Base-by-base conservation (phyloP, 2,113 vertebrate genomes). In the Mustela nigripes region DNA sequence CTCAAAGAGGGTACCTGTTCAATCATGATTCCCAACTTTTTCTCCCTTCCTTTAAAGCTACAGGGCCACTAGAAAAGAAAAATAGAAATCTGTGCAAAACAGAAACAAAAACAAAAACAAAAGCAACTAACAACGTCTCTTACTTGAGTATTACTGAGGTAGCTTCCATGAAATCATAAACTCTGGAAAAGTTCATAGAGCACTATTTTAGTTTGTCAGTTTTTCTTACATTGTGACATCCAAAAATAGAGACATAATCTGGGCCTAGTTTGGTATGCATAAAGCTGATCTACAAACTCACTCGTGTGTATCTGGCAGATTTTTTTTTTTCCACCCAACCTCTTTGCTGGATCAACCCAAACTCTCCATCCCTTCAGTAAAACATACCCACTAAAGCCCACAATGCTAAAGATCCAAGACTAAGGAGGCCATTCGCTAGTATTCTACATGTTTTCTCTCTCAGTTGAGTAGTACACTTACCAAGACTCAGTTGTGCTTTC, bases 231-330 rank as follows among this genome's bases (percentile, higher is more conserved):
- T 84, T 56, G 19, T 80, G 31, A 73, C 31, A 65, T 28, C 14
- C 22, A 86, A 86, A 93, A 89, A 58, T 65, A 79, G 71, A 73
- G 33, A 67, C 9, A 73, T 80, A 76, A 73, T 94, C 50, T 14
- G 7, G 36, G 31, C 7, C 18, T 67, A 73, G 33, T 39, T 88
- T 89, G 71, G 14, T 36, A 48, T 22, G 10, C 36, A 80, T 26
- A 73, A 60, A 93, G 76, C 18, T 60, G 36, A 76, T 48, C 21
- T 74, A n/a, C 78, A 45, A 84, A 26, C 10, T 85, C 36, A 31
- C n/a, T 88, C 86, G 50, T 69, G 92, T 83, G 18, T 78, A 92
- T 28, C 69, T 81, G 39, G 56, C 65, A 93, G 60, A 39, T 91
- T 4, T 45, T 65, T 56, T 26, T 50, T 65, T 65, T 39, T 50